Conservation (phyloP, 2,797 vertebrate genomes). For the Coccyzus lansbergi region DNA sequence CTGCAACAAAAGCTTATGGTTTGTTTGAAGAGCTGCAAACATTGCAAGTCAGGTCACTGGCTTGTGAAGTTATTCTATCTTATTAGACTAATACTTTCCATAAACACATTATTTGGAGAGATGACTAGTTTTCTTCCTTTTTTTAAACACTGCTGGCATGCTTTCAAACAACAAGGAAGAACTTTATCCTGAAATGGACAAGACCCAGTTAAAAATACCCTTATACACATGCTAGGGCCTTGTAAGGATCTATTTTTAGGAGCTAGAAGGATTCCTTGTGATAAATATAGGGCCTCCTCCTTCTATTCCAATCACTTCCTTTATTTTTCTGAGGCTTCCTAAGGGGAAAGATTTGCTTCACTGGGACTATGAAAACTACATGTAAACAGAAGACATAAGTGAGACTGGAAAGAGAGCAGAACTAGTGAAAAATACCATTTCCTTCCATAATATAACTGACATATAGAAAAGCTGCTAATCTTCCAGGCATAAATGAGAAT, state of each 20-base stretch:
- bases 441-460: not conserved
- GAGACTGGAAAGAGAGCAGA: constrained; percentile 13
- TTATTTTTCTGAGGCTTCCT: constrained; percentile 42
- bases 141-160: constrained; percentile 55
- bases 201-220: constrained; percentile 55
- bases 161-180: constrained; percentile 53
- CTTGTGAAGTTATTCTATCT: constrained; percentile 55
- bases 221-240: constrained; percentile 16
- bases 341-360: constrained; percentile 33
- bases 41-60: constrained; percentile 2
- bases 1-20: constrained; percentile 52
- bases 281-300: constrained; percentile 21
- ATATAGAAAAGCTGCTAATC: not conserved
- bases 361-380: constrained; percentile 7
- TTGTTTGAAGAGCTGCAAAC: constrained; percentile 63
- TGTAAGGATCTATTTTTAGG: constrained; percentile 63
- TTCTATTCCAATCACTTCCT: constrained; percentile 15
- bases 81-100: constrained; percentile 70
- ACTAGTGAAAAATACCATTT: not conserved
- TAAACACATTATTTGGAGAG: constrained; percentile 59
- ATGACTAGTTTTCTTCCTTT: constrained; percentile 57
- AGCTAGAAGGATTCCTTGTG: constrained; percentile 27
- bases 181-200: constrained; percentile 70
- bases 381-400: not conserved
- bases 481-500: constrained; percentile 13